Percentiles rank a stretch among this genome's conserved stretches.
Evolutionary conservation across 2,113 vertebrate species (phyloP).

Genomic region (Indicator indicator): DNA sequence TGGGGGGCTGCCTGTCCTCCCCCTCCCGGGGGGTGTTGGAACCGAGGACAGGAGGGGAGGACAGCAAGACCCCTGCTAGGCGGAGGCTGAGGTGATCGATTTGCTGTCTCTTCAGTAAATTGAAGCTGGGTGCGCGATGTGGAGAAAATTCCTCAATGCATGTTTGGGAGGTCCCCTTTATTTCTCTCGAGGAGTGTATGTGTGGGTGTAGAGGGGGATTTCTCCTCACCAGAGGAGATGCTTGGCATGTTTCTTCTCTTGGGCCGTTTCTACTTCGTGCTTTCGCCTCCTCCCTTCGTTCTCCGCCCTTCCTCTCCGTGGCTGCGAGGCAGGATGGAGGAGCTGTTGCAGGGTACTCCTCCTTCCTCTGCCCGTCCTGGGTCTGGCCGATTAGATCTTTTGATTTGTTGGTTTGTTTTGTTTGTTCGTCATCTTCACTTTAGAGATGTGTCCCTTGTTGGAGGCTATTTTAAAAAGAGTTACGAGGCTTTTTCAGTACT

Average conservation of each 20-base stretch:
- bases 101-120: not conserved
- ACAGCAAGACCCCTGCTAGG: no score
- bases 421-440: not conserved
- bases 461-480: not conserved
- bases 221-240: not conserved
- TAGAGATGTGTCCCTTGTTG: not conserved
- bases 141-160: not conserved
- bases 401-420: not conserved
- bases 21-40: not conserved
- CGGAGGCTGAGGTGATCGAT: not conserved
- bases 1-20: not conserved
- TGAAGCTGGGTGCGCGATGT: not conserved
- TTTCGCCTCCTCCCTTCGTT: not conserved
- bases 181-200: not conserved
- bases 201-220: not conserved
- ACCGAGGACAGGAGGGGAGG: not conserved
- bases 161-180: accelerated
- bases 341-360: not conserved
- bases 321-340: conserved; percentile 10
- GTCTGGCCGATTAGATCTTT: not conserved
- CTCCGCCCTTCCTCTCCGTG: conserved; percentile 35
- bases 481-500: not conserved
- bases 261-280: not conserved
- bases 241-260: not conserved
- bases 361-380: not conserved